A percentile compares a stretch with the other conserved stretches of the same genome.
Conservation (phyloP, 2,113 vertebrate species). For the Microtus richardsoni region DNA sequence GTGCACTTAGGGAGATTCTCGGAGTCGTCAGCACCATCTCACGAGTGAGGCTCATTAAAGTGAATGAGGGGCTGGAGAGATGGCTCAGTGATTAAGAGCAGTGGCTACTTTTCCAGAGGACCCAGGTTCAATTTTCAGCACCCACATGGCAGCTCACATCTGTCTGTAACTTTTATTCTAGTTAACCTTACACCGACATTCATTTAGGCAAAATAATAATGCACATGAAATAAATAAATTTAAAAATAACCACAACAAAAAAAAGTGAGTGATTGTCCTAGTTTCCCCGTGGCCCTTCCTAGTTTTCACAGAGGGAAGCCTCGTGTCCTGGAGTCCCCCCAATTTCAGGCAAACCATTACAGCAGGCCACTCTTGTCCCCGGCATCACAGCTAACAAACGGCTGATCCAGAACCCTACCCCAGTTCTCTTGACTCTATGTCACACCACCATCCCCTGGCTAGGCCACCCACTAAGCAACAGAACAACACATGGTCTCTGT, state of each 20-base stretch:
- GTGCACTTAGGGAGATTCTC: not conserved
- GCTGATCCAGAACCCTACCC: not conserved
- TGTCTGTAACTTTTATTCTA: not conserved
- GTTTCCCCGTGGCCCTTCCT: not conserved
- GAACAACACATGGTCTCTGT: not conserved
- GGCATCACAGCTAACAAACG: not conserved
- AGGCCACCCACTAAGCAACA: not conserved
- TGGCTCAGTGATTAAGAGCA: not conserved
- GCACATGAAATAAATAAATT: not conserved
- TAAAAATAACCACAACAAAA: not conserved
- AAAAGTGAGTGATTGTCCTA: not conserved
- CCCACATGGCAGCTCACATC: not conserved
- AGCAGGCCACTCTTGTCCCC: not conserved
- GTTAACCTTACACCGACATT: not conserved
- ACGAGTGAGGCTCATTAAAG: not conserved
- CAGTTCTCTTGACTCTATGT: not conserved
- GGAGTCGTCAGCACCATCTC: not conserved
- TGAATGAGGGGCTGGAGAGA: not conserved
- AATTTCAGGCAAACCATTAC: not conserved
- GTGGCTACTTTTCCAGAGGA: not conserved
- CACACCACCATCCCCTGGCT: not conserved
- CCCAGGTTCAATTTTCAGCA: not conserved
- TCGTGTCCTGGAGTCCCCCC: not conserved
- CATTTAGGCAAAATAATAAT: not conserved
- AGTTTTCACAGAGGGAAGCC: not conserved